Conservation (phyloP, 2,888 invertebrate species). For the Tetranychus truncatus region DNA sequence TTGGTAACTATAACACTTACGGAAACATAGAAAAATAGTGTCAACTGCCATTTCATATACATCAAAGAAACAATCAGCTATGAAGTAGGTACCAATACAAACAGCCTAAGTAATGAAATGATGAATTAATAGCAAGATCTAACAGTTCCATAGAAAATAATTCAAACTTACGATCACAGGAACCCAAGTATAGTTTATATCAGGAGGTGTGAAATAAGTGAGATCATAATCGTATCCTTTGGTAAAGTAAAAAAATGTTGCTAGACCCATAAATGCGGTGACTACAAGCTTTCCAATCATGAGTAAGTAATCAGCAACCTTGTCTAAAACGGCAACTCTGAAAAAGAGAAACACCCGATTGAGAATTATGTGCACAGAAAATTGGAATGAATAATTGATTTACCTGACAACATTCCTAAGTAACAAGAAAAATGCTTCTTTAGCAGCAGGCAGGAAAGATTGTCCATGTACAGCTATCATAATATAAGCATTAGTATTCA, state of each 20-base stretch:
- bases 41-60: slow-evolving; percentile 96
- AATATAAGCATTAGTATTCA: slow-evolving; percentile 74
- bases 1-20: slow-evolving; percentile 39
- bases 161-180: slow-evolving; percentile 47
- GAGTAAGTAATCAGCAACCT: slow-evolving; percentile 67
- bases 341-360: background rate
- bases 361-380: background rate
- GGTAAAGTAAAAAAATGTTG: slow-evolving; percentile 54
- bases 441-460: slow-evolving; percentile 72
- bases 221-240: background rate
- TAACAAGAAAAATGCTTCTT: slow-evolving; percentile 68
- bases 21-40: slow-evolving; percentile 83
- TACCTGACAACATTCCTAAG: slow-evolving; percentile 51
- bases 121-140: background rate
- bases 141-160: background rate
- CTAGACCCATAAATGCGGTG: slow-evolving; percentile 44
- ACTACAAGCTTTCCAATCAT: slow-evolving; percentile 73
- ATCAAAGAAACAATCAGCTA: slow-evolving; percentile 72
- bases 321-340: slow-evolving; percentile 38
- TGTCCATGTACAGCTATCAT: slow-evolving; percentile 88
- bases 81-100: slow-evolving; percentile 53
- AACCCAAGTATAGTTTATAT: slow-evolving; percentile 54
- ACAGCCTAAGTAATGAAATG: slow-evolving; percentile 32
- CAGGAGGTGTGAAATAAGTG: slow-evolving; percentile 27
- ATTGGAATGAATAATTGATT: slow-evolving; percentile 22